Conservation (phyloP, 2,113 vertebrate genomes). For the Calyptomena viridis region DNA sequence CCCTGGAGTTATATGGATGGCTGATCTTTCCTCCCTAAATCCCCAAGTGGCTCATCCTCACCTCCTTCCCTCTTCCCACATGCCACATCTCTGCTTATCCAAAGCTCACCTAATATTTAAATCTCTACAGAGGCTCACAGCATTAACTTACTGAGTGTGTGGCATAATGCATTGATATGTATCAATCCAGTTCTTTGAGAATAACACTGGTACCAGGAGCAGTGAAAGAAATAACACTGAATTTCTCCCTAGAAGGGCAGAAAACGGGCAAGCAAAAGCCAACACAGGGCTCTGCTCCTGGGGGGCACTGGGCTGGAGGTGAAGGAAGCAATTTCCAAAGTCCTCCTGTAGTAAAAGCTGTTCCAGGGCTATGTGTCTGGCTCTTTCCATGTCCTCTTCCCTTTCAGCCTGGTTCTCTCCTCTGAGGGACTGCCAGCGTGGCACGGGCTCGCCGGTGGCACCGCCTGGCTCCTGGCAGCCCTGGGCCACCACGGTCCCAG, state of each 20-base stretch:
- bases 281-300: background rate
- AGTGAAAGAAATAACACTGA: fast-evolving
- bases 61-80: background rate
- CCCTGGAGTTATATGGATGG: background rate
- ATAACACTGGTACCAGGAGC: no score
- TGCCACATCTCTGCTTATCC: background rate
- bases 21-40: background rate
- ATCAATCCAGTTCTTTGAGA: background rate
- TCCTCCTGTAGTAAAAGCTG: fast-evolving
- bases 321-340: fast-evolving
- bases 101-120: background rate
- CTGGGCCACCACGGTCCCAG: background rate
- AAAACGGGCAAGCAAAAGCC: background rate
- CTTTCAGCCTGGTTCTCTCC: background rate
- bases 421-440: background rate
- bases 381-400: background rate
- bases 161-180: fast-evolving
- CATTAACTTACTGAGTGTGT: no score
- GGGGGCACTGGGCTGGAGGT: background rate
- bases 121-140: fast-evolving
- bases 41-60: background rate
- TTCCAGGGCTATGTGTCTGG: background rate
- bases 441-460: background rate
- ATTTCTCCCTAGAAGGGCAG: background rate
- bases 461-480: background rate